phyloP scores from a whole-genome alignment of 2,888 invertebrate genomes.

The Polyploca ridens region DNA sequence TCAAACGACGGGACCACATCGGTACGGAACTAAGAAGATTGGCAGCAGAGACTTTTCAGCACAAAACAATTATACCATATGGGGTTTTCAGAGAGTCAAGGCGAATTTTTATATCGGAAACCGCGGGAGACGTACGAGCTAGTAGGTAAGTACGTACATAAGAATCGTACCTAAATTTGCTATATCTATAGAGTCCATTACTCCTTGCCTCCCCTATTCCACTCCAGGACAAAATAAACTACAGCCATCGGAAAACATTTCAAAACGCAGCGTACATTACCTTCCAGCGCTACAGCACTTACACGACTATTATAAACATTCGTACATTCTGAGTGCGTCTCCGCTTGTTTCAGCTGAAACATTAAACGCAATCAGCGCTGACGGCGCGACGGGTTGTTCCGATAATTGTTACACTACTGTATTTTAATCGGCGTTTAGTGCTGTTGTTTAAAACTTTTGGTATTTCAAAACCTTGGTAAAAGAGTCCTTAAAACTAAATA shows the following conservation, averaged over 20 bases:
- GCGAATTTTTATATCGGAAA: too few relatives aligned
- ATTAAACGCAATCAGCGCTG: neutral
- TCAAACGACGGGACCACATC: too few relatives aligned
- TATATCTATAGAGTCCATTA: neutral
- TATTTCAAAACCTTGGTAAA: too few relatives aligned
- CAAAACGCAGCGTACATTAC: conserved; percentile 7
- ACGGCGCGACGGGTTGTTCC: neutral
- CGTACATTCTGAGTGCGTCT: conserved; percentile 1
- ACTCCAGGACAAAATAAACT: neutral
- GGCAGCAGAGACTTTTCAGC: too few relatives aligned
- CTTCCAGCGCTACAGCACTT: conserved; percentile 3
- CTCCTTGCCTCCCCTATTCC: neutral
- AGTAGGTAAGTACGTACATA: neutral
- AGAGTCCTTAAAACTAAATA: too few relatives aligned
- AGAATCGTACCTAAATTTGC: neutral
- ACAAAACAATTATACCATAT: too few relatives aligned
- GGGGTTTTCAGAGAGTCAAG: too few relatives aligned
- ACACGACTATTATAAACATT: conserved; percentile 5
- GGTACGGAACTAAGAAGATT: too few relatives aligned
- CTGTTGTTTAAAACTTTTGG: neutral
- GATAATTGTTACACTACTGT: conserved; percentile 10
- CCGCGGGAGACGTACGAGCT: too few relatives aligned
- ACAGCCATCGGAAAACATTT: conserved; percentile 1
- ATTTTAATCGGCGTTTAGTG: neutral
- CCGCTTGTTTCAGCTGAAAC: neutral